Conservation (phyloP, 2,113 vertebrate species). For the Hyperoodon ampullatus region DNA sequence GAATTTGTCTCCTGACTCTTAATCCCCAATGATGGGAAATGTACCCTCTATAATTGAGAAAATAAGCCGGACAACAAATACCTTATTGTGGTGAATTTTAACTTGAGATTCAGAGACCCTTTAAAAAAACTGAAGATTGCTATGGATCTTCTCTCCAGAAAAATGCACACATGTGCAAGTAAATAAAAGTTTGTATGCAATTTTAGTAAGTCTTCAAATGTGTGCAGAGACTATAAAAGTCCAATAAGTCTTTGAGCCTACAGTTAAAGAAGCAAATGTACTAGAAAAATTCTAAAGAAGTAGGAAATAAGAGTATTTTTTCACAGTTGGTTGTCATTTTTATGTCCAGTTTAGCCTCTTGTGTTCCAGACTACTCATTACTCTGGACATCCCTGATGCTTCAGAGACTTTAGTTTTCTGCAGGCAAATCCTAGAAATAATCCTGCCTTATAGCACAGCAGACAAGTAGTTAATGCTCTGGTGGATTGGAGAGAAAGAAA, state of each 20-base stretch:
- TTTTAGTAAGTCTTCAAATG: background rate
- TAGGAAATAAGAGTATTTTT: background rate
- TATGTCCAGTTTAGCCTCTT: background rate
- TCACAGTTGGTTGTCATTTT: background rate
- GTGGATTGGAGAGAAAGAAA: background rate
- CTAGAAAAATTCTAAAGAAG: background rate
- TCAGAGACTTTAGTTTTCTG: background rate
- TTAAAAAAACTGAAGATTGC: background rate
- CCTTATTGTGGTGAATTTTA: background rate
- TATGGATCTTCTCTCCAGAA: background rate
- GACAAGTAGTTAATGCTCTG: slow-evolving; percentile 65
- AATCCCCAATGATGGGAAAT: background rate
- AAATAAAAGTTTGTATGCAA: background rate
- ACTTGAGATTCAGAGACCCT: background rate
- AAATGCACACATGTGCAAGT: background rate
- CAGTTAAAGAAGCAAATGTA: background rate
- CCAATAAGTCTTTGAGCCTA: background rate
- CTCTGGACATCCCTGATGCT: background rate
- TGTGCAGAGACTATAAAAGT: background rate
- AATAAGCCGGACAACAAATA: background rate
- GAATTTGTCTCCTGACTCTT: background rate
- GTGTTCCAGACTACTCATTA: background rate
- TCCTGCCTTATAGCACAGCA: background rate
- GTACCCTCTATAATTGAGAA: background rate
- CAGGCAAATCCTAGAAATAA: background rate